A percentile compares a stretch with the other conserved stretches of the same genome.
These are phyloP conservation scores for Cololabis saira DNA, from an alignment of 2,113 vertebrate species.

Conservation along the genomic window DNA sequence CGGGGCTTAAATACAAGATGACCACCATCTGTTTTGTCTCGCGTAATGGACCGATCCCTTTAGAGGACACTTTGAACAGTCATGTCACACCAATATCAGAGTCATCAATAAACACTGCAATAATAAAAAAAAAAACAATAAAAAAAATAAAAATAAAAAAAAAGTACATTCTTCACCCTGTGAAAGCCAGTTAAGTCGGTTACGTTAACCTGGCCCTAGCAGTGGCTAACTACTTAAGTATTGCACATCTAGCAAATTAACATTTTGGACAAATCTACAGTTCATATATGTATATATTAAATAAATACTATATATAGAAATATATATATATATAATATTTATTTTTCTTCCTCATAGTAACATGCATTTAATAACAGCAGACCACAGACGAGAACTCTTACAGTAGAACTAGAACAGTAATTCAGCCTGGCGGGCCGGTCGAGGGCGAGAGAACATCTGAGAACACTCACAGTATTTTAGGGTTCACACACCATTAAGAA, in stretches of 20 bases:
- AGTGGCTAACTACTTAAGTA: slow-evolving; percentile 76
- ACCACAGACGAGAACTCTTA: slow-evolving; percentile 77
- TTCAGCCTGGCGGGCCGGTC: slow-evolving; percentile 46
- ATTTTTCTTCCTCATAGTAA: slow-evolving; percentile 68
- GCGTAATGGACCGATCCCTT: slow-evolving; percentile 5
- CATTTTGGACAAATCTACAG: slow-evolving; percentile 80
- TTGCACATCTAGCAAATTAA: slow-evolving; percentile 84
- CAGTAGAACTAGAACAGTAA: slow-evolving; percentile 79
- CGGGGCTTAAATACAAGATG: too few relatives aligned
- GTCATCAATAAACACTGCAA: slow-evolving; percentile 36
- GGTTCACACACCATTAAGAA: slow-evolving; percentile 59
- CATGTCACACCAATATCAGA: slow-evolving; percentile 42
- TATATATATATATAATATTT: slow-evolving; percentile 75
- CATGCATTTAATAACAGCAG: slow-evolving; percentile 83
- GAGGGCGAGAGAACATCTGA: slow-evolving; percentile 58
- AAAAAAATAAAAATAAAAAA: slow-evolving; percentile 21
- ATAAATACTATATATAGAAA: slow-evolving; percentile 81
- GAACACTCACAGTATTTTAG: slow-evolving; percentile 73
- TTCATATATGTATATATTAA: slow-evolving; percentile 72
- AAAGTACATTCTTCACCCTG: slow-evolving; percentile 63
- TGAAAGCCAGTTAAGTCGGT: slow-evolving; percentile 45
- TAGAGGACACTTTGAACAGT: slow-evolving; percentile 61
- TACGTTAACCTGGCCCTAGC: slow-evolving; percentile 50
- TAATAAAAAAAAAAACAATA: slow-evolving; percentile 40
- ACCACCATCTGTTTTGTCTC: neutral